phyloP scores from a whole-genome alignment of 1,140 invertebrate genomes.

The Brachionus koreanus region DNA sequence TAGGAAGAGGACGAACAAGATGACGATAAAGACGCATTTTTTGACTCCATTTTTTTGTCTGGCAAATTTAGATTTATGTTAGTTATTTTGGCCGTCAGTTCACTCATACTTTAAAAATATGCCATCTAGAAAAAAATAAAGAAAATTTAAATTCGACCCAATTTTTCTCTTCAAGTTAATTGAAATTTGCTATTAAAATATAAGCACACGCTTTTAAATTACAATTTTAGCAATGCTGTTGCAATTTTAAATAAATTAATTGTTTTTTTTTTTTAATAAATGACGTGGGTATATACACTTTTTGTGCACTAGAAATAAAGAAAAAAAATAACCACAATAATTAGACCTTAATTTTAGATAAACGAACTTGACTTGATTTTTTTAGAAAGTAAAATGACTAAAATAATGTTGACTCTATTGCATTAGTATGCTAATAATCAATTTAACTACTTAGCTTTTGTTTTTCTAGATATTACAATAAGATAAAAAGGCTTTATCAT shows the following conservation, averaged over 20 bases:
- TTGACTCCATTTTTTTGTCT: constrained; percentile 8
- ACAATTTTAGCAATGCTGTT: background rate
- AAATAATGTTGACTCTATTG: too few species aligned
- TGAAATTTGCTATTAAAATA: constrained; percentile 33
- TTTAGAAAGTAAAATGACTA: too few species aligned
- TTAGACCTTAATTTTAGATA: too few species aligned
- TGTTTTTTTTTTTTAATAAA: background rate
- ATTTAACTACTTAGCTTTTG: too few species aligned
- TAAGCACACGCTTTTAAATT: background rate
- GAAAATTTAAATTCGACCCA: constrained; percentile 8
- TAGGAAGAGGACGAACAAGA: constrained; percentile 27
- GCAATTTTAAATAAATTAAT: background rate
- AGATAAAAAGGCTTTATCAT: too few species aligned
- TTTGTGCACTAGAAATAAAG: background rate
- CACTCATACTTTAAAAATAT: background rate
- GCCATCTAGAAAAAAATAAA: background rate
- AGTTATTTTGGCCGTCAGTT: constrained; percentile 14
- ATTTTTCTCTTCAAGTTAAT: constrained; percentile 12
- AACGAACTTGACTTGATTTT: too few species aligned
- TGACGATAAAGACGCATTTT: constrained; percentile 18
- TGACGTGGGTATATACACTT: background rate
- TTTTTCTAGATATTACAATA: too few species aligned
- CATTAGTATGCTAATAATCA: too few species aligned
- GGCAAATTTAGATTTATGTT: background rate
- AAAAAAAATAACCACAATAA: too few species aligned